Evolutionary conservation across 1,140 invertebrate genomes (phyloP).

Genomic region (Aphaenogaster rudis): DNA sequence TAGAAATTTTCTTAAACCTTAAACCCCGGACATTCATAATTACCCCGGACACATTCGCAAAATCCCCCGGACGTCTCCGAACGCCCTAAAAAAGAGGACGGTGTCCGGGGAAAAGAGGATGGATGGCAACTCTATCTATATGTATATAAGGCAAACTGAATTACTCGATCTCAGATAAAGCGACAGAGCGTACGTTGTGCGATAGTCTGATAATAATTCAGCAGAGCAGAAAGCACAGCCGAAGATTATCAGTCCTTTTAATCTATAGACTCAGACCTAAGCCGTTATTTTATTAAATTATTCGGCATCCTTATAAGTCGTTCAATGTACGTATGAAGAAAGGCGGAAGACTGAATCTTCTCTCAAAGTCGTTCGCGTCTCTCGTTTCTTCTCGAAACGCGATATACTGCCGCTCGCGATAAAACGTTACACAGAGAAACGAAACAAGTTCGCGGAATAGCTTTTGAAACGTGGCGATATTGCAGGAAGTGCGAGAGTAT

Average conservation of each 20-base stretch:
- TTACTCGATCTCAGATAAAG: neutral
- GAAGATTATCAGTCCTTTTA: slow-evolving; percentile 1
- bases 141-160: neutral
- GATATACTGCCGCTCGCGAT: neutral
- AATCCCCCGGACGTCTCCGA: too few relatives aligned
- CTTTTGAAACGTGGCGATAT: neutral
- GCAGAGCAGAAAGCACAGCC: neutral
- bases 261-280: neutral
- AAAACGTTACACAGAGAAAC: neutral
- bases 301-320: neutral
- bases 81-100: too few relatives aligned
- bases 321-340: neutral
- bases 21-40: too few relatives aligned
- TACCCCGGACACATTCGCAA: too few relatives aligned
- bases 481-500: neutral
- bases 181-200: neutral
- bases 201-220: neutral
- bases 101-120: too few relatives aligned
- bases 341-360: neutral
- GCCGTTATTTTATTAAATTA: neutral
- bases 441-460: slow-evolving; percentile 9
- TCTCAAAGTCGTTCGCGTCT: neutral
- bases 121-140: too few relatives aligned
- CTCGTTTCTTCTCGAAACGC: neutral
- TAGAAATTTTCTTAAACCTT: too few relatives aligned